A percentile compares a stretch with the other conserved stretches of the same genome.
Conservation (phyloP, 1,140 invertebrate genomes). For the Lanistes nyassanus region DNA sequence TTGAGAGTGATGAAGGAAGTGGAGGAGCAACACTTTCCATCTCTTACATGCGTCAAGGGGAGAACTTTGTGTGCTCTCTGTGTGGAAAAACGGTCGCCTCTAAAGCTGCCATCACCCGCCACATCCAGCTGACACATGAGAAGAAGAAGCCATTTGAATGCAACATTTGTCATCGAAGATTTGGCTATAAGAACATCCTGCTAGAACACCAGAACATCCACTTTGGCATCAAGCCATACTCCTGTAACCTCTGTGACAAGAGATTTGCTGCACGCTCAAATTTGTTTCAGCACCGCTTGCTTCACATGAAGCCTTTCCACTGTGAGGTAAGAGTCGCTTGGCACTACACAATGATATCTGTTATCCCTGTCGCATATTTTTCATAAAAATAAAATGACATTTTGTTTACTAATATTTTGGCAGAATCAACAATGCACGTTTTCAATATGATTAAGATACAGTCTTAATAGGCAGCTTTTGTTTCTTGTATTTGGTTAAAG, state of each 20-base stretch:
- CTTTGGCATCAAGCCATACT: conserved; percentile 60
- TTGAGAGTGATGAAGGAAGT: conserved; percentile 22
- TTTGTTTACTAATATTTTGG: too few relatives aligned
- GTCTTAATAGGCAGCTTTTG: too few relatives aligned
- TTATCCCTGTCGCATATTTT: too few relatives aligned
- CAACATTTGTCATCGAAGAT: conserved; percentile 53
- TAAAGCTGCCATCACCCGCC: conserved; percentile 54
- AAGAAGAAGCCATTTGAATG: conserved; percentile 58
- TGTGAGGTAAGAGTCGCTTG: conserved; percentile 29
- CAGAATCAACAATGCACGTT: too few relatives aligned
- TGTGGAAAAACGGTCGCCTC: conserved; percentile 50
- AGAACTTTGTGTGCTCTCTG: conserved; percentile 45
- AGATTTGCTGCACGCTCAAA: conserved; percentile 56
- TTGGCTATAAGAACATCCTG: conserved; percentile 56
- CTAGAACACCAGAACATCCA: conserved; percentile 61
- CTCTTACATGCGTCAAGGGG: conserved; percentile 37
- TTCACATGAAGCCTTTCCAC: conserved; percentile 50
- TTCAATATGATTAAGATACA: too few relatives aligned
- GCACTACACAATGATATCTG: too few relatives aligned
- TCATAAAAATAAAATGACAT: too few relatives aligned
- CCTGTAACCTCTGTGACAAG: conserved; percentile 58
- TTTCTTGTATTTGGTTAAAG: too few relatives aligned
- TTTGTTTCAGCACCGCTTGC: conserved; percentile 54
- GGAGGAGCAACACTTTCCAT: conserved; percentile 28
- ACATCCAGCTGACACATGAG: conserved; percentile 57